Evolutionary conservation across 2,797 vertebrate genomes (phyloP).

Genomic region (Enteromius anoplus): DNA sequence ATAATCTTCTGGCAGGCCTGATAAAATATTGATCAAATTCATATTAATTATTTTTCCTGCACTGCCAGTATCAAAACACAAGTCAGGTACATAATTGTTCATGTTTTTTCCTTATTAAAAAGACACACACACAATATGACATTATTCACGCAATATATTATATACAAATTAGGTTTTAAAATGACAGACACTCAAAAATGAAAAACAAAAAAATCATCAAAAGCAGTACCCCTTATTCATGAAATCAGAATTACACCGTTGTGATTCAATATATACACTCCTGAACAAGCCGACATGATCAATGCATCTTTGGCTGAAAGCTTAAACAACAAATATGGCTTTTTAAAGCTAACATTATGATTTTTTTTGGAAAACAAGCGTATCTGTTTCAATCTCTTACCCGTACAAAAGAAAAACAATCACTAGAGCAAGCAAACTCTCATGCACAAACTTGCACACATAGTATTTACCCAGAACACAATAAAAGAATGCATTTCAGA

Average conservation of each 20-base stretch:
- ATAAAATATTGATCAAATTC: neutral
- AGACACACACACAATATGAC: neutral
- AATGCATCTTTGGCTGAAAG: conserved; percentile 28
- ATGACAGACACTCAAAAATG: neutral
- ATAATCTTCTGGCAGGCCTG: neutral
- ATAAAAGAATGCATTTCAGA: neutral
- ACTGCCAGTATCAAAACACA: neutral
- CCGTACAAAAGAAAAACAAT: neutral
- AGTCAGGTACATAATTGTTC: neutral
- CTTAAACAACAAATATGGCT: conserved; percentile 28
- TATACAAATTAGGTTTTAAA: neutral
- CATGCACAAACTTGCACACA: neutral
- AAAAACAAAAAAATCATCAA: neutral
- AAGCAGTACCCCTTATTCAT: neutral
- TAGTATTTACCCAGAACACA: neutral
- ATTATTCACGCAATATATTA: neutral
- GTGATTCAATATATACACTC: neutral
- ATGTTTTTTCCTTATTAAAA: neutral
- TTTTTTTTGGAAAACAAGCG: neutral
- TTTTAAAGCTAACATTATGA: conserved; percentile 1
- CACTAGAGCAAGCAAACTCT: neutral
- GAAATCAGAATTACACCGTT: conserved; percentile 6
- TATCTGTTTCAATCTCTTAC: neutral
- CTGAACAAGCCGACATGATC: neutral
- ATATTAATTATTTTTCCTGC: neutral